Percentiles rank a stretch among this genome's conserved stretches.
phyloP scores from a whole-genome alignment of 1,140 invertebrate species.

The Zophobas morio region DNA sequence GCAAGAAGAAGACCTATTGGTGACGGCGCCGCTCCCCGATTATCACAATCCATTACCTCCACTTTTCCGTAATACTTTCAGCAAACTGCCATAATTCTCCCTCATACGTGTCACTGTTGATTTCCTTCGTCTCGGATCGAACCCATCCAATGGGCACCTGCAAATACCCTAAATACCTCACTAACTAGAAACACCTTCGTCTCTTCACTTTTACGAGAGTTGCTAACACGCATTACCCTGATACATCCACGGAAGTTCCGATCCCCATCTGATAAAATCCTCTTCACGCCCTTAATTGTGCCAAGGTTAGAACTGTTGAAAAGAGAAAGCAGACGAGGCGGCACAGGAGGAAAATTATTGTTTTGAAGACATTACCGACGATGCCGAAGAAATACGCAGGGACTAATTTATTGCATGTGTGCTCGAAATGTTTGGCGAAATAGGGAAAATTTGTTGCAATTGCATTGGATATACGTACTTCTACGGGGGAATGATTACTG shows the following conservation, averaged over 20 bases:
- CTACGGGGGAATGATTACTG: no score
- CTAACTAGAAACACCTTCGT: conserved; percentile 44
- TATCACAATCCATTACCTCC: conserved; percentile 56
- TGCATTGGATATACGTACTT: no score
- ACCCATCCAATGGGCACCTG: conserved; percentile 35
- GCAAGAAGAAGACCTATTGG: conserved; percentile 50
- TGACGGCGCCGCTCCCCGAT: conserved; percentile 40
- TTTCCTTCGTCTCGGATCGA: conserved; percentile 10
- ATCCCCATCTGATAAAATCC: conserved; percentile 40
- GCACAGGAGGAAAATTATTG: conserved; percentile 3
- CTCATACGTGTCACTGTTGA: conserved; percentile 23
- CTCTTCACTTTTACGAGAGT: conserved; percentile 50
- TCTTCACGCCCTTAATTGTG: conserved; percentile 31
- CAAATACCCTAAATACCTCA: conserved; percentile 48
- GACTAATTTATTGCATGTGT: conserved; percentile 35
- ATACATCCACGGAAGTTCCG: conserved; percentile 45
- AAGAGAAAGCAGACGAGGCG: not conserved
- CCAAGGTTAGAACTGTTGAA: not conserved
- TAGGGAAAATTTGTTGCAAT: no score
- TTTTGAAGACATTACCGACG: conserved; percentile 13
- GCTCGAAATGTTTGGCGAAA: not conserved
- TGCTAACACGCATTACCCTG: conserved; percentile 48
- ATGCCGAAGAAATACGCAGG: conserved; percentile 11
- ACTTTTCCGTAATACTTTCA: conserved; percentile 53
- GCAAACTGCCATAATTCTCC: conserved; percentile 47